Evolutionary conservation across 2,888 invertebrate genomes (phyloP), one percentile per base, ranked within the genome.

Genomic region (Hydrotaea diabolus): DNA sequence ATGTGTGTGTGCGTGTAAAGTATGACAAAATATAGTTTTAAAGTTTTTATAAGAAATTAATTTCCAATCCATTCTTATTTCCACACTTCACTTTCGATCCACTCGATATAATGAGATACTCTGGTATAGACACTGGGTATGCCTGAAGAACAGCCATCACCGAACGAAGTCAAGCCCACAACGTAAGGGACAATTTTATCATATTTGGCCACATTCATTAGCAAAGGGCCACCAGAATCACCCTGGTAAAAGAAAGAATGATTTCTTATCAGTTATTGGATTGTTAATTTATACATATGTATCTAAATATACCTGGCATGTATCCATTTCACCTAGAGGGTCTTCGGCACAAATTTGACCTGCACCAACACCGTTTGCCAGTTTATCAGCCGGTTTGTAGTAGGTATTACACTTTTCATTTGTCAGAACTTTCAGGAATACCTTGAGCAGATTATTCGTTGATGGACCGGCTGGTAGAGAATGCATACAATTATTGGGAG

Each of bases 101-200:
- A 86, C 9, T 86, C 80, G 9, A 83, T 39, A 23, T 69, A 86
- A 59, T 75, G 11, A 13, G 79, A 83, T 23, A 86, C 57, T 72
- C 83, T 74, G n/a, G 86, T 86, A 66, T 86, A 86, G 26, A 86
- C 78, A 43, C 83, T 74, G 9, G 86, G 86, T 21, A 46, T 53
- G 8, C 57, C 77, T 0, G 73, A 49, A 3, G 75, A 80, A 80
- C 83, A 86, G 3, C 77, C 81, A n/a, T 73, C 64, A 11, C 85
- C 85, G 62, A 82, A 85, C 3, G 82, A 82, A 2, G 82, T 82
- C 1, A 85, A 43, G 2, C 85, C 85, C 43, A 82, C 80, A 15
- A 82, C 17, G 49, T 77, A 59, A 7, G 85, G 53, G 0, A 76
- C 79, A 21, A n/a, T 7, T 13, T 19, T 57, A 4, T 55, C 49